These are phyloP conservation scores for Drosophila borborema DNA, from an alignment of 2,888 invertebrate genomes.

Conservation along the genomic window DNA sequence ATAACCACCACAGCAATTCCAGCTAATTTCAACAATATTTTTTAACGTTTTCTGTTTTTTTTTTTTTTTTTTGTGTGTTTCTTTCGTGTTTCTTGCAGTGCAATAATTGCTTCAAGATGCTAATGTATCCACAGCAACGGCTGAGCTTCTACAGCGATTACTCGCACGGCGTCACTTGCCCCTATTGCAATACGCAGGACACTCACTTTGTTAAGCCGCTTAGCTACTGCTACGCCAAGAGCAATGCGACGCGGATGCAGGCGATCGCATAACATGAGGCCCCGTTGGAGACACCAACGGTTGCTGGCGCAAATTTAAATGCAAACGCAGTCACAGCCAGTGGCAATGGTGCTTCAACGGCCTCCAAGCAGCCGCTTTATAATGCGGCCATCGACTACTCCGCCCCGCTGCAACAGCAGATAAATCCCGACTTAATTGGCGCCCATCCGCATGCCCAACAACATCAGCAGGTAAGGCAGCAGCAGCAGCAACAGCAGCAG, in stretches of 20 bases:
- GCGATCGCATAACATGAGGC: slow-evolving; percentile 96
- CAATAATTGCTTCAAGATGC: slow-evolving; percentile 95
- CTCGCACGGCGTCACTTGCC: slow-evolving; percentile 95
- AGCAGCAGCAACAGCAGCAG: slow-evolving; percentile 27
- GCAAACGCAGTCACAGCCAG: slow-evolving; percentile 49
- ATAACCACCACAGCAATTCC: background rate
- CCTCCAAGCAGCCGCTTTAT: slow-evolving; percentile 76
- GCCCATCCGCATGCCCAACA: slow-evolving; percentile 83
- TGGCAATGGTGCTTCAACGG: slow-evolving; percentile 70
- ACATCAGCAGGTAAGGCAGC: slow-evolving; percentile 73
- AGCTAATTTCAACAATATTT: background rate
- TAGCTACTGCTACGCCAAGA: slow-evolving; percentile 92
- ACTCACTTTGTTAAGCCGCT: slow-evolving; percentile 98
- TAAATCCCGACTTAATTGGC: slow-evolving; percentile 82
- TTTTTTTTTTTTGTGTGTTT: background rate
- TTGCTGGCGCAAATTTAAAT: slow-evolving; percentile 75
- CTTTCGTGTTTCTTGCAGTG: slow-evolving; percentile 87
- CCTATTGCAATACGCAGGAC: slow-evolving; percentile 95
- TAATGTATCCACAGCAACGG: slow-evolving; percentile 94
- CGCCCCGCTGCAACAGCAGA: slow-evolving; percentile 83
- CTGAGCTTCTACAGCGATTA: slow-evolving; percentile 98
- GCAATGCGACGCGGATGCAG: slow-evolving; percentile 89
- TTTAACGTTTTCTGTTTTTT: background rate
- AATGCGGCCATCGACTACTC: slow-evolving; percentile 84
- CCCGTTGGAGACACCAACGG: slow-evolving; percentile 87